phyloP scores from a whole-genome alignment of 2,888 invertebrate genomes.

The Oligia fasciuncula region DNA sequence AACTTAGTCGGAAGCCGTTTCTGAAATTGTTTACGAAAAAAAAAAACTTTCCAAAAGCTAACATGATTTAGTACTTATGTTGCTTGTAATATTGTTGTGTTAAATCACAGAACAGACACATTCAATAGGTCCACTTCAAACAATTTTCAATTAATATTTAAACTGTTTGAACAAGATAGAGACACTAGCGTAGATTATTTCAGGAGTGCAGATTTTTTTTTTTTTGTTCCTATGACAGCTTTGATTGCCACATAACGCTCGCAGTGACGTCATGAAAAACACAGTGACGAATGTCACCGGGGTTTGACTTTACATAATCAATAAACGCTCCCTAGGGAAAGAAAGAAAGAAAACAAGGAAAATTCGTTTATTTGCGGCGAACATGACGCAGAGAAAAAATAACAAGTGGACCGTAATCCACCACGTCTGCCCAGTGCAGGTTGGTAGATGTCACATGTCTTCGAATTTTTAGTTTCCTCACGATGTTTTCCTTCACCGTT shows the following conservation, averaged over 20 bases:
- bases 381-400: too few relatives aligned
- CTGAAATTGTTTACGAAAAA: slow-evolving; percentile 4
- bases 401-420: too few relatives aligned
- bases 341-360: too few relatives aligned
- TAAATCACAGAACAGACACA: background rate
- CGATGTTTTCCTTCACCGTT: too few relatives aligned
- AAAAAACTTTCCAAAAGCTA: slow-evolving; percentile 28
- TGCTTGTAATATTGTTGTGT: slow-evolving; percentile 41
- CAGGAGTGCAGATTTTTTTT: background rate
- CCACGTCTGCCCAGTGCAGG: too few relatives aligned
- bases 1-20: slow-evolving; percentile 4
- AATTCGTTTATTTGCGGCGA: too few relatives aligned
- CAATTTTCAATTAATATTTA: background rate
- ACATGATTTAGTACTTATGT: slow-evolving; percentile 56
- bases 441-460: too few relatives aligned
- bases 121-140: background rate
- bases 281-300: background rate
- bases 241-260: background rate
- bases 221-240: background rate
- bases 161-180: background rate
- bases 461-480: too few relatives aligned
- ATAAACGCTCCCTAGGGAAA: background rate
- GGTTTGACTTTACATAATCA: background rate
- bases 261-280: background rate
- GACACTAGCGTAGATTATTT: too few relatives aligned